phyloP scores from a whole-genome alignment of 1,140 invertebrate genomes.

The Bombyx mori region ASM3026992v2 NC_085129.1:5934501-5935000 shows the following conservation, averaged over 20 bases:
- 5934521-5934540: too few species aligned
- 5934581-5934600: too few species aligned
- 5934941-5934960: constrained; percentile 41
- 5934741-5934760: too few species aligned
- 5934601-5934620: too few species aligned
- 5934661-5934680: neutral
- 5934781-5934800: constrained; percentile 15
- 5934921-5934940: constrained; percentile 31
- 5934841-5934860: constrained; percentile 43
- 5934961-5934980: constrained; percentile 64
- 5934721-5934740: too few species aligned
- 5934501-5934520: too few species aligned
- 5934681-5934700: constrained; percentile 1
- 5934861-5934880: constrained; percentile 54
- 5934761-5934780: too few species aligned
- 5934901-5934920: constrained; percentile 64
- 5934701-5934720: neutral
- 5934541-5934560: too few species aligned
- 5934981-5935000: constrained; percentile 9
- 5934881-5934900: constrained; percentile 69
- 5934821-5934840: constrained; percentile 64
- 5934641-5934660: neutral
- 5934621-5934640: neutral
- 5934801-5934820: constrained; percentile 37
- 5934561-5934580: neutral